These are phyloP conservation scores for Mystacornis crossleyi DNA, from an alignment of 2,113 vertebrate genomes.

Conservation along the genomic window DNA sequence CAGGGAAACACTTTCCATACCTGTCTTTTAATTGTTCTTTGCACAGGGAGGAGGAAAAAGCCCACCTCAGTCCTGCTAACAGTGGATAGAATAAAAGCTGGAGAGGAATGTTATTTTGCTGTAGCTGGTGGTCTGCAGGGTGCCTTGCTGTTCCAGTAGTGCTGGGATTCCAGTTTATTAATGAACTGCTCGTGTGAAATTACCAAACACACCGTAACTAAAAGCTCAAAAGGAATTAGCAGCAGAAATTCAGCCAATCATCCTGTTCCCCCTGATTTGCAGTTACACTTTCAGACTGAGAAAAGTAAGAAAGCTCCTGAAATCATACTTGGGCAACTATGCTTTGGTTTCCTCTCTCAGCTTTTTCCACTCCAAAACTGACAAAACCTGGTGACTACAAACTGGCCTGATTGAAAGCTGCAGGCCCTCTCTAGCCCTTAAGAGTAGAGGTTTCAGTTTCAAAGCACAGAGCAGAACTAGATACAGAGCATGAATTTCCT, in stretches of 20 bases:
- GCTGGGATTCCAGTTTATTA: not conserved
- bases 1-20: not conserved
- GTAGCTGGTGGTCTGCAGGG: not conserved
- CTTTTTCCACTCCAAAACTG: not conserved
- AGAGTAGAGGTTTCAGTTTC: not conserved
- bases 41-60: not conserved
- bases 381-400: not conserved
- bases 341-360: not conserved
- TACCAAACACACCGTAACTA: not conserved
- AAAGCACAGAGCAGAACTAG: not conserved
- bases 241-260: not conserved
- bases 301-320: not conserved
- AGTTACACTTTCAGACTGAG: not conserved
- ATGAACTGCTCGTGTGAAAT: not conserved
- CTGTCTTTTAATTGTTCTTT: not conserved
- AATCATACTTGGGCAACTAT: not conserved
- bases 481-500: not conserved
- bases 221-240: not conserved
- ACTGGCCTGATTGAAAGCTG: not conserved
- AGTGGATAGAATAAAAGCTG: not conserved
- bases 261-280: not conserved
- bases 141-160: not conserved
- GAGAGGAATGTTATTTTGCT: not conserved
- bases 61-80: not conserved
- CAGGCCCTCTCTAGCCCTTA: not conserved